Percentiles rank a stretch among this genome's conserved stretches.
Conservation (phyloP, 2,797 vertebrate genomes). For the Poeciliopsis paucimaculata region DNA sequence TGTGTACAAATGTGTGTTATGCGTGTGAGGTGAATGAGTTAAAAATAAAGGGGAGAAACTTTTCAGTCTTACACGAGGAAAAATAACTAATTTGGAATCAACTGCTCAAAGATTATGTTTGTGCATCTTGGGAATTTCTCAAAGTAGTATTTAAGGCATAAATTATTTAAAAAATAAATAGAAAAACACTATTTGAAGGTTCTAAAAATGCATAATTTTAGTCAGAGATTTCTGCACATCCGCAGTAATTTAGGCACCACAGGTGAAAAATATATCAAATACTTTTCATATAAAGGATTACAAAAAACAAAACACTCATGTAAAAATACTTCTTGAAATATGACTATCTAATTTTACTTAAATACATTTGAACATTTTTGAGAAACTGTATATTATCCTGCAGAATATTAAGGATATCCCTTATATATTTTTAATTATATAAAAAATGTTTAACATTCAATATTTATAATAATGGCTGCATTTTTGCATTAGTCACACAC, state of each 20-base stretch:
- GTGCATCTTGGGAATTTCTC: neutral
- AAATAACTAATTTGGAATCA: neutral
- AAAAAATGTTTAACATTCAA: neutral
- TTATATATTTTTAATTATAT: neutral
- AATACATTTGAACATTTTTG: neutral
- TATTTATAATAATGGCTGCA: neutral
- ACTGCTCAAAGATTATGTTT: neutral
- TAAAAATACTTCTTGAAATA: neutral
- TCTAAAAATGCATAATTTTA: neutral
- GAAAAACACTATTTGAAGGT: neutral
- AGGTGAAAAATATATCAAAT: slow-evolving; percentile 4
- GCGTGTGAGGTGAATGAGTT: slow-evolving; percentile 12
- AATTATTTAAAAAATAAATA: neutral
- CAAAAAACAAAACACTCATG: neutral
- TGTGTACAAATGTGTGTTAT: slow-evolving; percentile 14
- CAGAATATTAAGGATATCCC: neutral
- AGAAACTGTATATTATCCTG: neutral
- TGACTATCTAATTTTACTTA: neutral
- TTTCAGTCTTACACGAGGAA: neutral
- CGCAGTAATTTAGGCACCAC: slow-evolving; percentile 3
- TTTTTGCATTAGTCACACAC: slow-evolving; percentile 1
- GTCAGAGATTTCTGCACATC: slow-evolving; percentile 9
- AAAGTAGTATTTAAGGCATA: neutral
- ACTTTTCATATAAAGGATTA: slow-evolving; percentile 13
- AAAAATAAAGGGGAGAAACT: neutral